These are phyloP conservation scores for Grus americana DNA, from an alignment of 2,113 vertebrate species.

Conservation along the genomic window DNA sequence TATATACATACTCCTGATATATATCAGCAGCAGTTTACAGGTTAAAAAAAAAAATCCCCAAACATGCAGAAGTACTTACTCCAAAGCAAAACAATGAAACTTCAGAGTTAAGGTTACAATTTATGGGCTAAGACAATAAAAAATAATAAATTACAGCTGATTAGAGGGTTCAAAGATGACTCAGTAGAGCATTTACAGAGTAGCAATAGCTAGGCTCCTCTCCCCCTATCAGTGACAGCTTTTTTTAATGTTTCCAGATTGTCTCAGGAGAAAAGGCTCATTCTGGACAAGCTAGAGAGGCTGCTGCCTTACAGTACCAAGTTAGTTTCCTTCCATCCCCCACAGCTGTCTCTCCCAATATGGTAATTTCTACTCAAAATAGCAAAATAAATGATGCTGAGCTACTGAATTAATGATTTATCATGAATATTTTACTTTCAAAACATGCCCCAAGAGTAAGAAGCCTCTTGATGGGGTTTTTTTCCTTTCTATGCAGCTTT, in stretches of 20 bases:
- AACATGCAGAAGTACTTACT: background rate
- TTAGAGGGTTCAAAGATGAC: background rate
- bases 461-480: background rate
- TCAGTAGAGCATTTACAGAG: background rate
- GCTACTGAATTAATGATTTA: background rate
- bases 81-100: background rate
- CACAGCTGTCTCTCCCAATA: background rate
- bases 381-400: background rate
- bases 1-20: background rate
- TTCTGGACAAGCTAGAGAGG: background rate
- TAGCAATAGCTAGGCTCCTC: background rate
- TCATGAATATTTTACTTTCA: background rate
- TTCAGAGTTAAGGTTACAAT: background rate
- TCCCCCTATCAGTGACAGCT: background rate
- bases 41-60: background rate
- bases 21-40: background rate
- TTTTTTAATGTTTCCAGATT: background rate
- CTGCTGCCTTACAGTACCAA: background rate
- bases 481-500: background rate
- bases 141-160: background rate
- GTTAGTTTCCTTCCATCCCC: background rate
- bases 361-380: background rate
- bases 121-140: background rate
- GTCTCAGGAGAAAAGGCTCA: background rate
- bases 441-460: background rate